Evolutionary conservation across 2,113 vertebrate species (phyloP).

Genomic region (Cynocephalus volans): DNA sequence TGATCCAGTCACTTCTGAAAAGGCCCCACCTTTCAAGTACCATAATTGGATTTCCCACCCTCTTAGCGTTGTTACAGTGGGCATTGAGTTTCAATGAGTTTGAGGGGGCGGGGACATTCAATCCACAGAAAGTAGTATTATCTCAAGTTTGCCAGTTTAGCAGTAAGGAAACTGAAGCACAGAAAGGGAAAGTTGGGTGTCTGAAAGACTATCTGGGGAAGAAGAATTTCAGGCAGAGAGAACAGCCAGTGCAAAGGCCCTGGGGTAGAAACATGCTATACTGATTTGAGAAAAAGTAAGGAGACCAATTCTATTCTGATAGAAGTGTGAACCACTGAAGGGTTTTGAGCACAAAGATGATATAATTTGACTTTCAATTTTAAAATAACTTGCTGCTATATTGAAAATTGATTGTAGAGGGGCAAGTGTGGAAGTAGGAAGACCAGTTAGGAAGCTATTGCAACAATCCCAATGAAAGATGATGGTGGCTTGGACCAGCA

Average conservation of each 20-base stretch:
- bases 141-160: not conserved
- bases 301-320: not conserved
- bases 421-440: not conserved
- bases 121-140: not conserved
- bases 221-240: not conserved
- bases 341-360: not conserved
- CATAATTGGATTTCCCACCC: no score
- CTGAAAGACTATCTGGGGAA: not conserved
- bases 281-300: not conserved
- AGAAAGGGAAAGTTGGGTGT: not conserved
- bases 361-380: not conserved
- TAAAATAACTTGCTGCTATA: not conserved
- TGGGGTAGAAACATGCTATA: not conserved
- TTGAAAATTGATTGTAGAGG: not conserved
- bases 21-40: no score
- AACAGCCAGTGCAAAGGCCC: not conserved
- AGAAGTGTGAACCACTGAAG: not conserved
- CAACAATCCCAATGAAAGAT: no score
- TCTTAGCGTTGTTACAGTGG: no score
- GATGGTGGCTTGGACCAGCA: not conserved
- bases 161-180: not conserved
- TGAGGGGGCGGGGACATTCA: no score
- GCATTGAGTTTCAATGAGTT: no score
- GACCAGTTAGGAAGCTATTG: not conserved
- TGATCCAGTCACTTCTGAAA: no score